A percentile compares a stretch with the other conserved stretches of the same genome.
Evolutionary conservation across 2,797 vertebrate species (phyloP).

Genomic region (Mus caroli): DNA sequence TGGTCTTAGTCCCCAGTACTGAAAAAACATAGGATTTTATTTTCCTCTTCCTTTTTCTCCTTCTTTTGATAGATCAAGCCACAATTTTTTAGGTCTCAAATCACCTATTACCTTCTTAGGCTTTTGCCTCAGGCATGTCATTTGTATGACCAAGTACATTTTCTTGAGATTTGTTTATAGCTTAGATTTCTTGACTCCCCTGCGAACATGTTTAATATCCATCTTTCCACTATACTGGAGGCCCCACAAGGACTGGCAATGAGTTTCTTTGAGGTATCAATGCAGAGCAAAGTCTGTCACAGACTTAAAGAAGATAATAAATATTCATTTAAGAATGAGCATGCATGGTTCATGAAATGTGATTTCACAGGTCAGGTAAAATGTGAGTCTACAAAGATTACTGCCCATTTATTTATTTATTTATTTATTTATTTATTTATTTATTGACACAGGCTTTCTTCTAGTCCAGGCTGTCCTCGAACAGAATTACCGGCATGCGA

Average conservation of each 20-base stretch:
- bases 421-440: neutral
- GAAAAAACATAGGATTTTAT: neutral
- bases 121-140: neutral
- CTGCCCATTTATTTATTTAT: neutral
- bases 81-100: neutral
- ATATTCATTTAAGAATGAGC: neutral
- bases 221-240: neutral
- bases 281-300: neutral
- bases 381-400: neutral
- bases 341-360: neutral
- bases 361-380: neutral
- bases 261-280: neutral
- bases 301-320: neutral
- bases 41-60: neutral
- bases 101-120: neutral
- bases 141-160: neutral
- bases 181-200: neutral
- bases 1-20: neutral
- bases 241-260: neutral
- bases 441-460: neutral
- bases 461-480: neutral
- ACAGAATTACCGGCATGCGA: neutral
- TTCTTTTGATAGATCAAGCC: neutral
- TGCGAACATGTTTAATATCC: neutral
- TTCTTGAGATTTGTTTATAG: conserved; percentile 3